Base-by-base conservation (phyloP, 2,888 invertebrate species). In the Andrena minutula region DNA sequence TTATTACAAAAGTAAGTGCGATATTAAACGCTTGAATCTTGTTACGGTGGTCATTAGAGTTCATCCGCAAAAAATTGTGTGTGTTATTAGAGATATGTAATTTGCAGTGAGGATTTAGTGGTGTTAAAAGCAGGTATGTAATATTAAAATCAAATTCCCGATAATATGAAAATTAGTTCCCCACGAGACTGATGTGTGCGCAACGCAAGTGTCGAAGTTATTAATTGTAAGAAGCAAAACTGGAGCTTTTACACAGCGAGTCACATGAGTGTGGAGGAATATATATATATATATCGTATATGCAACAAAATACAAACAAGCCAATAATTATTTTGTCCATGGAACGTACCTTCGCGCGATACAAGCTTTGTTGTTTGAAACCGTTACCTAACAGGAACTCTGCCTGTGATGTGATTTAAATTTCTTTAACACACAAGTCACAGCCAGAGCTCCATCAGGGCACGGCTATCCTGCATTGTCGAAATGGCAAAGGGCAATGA, bases 351-450 rank as follows among this genome's bases (percentile, higher is more conserved):
- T 90, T 89, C 73, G 56, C 79, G 78, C 75, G 71, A 84, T 75
- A 79, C 61, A 79, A 84, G 82, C 56, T 79, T 87, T 79, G 93
- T 86, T 90, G 93, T 81, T 86, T 78, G 86, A 89, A 90, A 89
- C 91, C 90, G 91, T 89, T 89, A 93, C 96, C 95, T 94, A 97
- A 97, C 97, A 97, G 97, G 97, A 97, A 97, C 97, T 97, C 97
- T 97, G 97, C 97, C 98, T 98, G 98, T 98, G 98, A 98, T 98
- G 97, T 97, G 97, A 96, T 89, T 89, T 86, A 87, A 77, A 89
- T 88, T 88, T 91, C 89, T 87, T 92, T 90, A 94, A 94, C 93
- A 96, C 97, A 97, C 97, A 96, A 95, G 95, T 97, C 97, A 97
- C 97, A 96, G 96, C 94, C 95, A 94, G 96, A 97, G 97, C 95